Conservation (phyloP, 2,888 invertebrate species). For the Microctonus aethiopoides region DNA sequence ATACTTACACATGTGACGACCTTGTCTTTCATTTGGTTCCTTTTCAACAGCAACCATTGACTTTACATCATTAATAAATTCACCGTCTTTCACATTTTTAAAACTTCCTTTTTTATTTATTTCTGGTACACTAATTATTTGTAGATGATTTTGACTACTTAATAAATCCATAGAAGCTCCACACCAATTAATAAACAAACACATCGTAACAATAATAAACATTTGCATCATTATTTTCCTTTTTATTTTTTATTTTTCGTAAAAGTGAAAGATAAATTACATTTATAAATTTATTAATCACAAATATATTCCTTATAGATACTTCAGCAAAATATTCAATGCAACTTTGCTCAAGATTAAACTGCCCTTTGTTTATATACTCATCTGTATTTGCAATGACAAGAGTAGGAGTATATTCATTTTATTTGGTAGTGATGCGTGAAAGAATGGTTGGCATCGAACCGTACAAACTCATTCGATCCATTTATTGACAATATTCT, state of each 20-base stretch:
- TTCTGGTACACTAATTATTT: slow-evolving; percentile 24
- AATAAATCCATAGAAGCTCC: slow-evolving; percentile 44
- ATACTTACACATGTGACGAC: not conserved
- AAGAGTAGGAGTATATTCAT: slow-evolving; percentile 57
- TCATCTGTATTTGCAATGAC: slow-evolving; percentile 45
- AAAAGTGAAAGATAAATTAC: too few species aligned
- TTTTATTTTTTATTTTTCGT: not conserved
- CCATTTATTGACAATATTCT: slow-evolving; percentile 43
- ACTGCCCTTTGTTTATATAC: slow-evolving; percentile 60
- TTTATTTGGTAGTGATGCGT: slow-evolving; percentile 63
- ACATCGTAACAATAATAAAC: slow-evolving; percentile 43
- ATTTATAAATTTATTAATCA: too few species aligned
- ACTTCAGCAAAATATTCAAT: not conserved
- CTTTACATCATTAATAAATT: slow-evolving; percentile 48
- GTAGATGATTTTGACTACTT: slow-evolving; percentile 31
- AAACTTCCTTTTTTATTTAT: slow-evolving; percentile 33
- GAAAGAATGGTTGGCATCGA: slow-evolving; percentile 53
- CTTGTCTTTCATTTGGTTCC: slow-evolving; percentile 10
- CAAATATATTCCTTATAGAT: not conserved
- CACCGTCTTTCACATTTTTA: slow-evolving; percentile 48
- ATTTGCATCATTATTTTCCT: slow-evolving; percentile 48
- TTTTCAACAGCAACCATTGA: slow-evolving; percentile 41
- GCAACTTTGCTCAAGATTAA: slow-evolving; percentile 23
- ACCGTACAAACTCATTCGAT: not conserved
- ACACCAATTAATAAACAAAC: slow-evolving; percentile 47